These are phyloP conservation scores for Coccyzus lansbergi DNA, from an alignment of 2,797 vertebrate genomes.

Conservation along the genomic window DNA sequence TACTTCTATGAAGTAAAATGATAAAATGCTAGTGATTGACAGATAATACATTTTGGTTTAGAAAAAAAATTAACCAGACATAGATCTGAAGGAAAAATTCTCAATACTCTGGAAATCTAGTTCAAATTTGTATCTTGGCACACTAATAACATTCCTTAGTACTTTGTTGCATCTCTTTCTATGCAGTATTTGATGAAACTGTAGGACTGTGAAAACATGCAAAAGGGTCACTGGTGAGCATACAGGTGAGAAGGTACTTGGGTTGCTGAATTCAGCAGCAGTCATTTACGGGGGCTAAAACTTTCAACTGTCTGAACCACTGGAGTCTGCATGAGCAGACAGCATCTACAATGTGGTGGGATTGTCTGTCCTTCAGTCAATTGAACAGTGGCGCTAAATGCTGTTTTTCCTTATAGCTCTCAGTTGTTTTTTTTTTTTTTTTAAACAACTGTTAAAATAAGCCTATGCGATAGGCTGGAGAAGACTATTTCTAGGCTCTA, in stretches of 20 bases:
- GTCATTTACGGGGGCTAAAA: background rate
- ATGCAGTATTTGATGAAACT: background rate
- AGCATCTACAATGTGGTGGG: background rate
- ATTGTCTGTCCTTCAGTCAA: background rate
- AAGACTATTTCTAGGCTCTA: background rate
- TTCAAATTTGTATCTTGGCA: background rate
- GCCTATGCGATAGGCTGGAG: background rate
- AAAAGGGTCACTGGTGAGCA: background rate
- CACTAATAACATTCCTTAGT: background rate
- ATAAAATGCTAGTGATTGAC: background rate
- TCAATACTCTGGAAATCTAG: background rate
- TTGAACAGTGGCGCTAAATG: background rate
- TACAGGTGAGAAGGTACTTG: background rate
- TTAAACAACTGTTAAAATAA: background rate
- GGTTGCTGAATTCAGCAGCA: slow-evolving; percentile 15
- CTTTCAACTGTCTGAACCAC: background rate
- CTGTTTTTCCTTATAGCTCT: background rate
- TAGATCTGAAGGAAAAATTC: background rate
- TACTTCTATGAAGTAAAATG: background rate
- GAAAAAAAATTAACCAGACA: background rate
- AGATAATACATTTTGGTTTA: background rate
- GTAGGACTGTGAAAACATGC: background rate
- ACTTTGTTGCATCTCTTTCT: background rate
- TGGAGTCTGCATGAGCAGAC: slow-evolving; percentile 28
- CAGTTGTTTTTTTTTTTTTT: background rate